Conservation (phyloP, 2,113 vertebrate species). For the Hemicordylus capensis region DNA sequence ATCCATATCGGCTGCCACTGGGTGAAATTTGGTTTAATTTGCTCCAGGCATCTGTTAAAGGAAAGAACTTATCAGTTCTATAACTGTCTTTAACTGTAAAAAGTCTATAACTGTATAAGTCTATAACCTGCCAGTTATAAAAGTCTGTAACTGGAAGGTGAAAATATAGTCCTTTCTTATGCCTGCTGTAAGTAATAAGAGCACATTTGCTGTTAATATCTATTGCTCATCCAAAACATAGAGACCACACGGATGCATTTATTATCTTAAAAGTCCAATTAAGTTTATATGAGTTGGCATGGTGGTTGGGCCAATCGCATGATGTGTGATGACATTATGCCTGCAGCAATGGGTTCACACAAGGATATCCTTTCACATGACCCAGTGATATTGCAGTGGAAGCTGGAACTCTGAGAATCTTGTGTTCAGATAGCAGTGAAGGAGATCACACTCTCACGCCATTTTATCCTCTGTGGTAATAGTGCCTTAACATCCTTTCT, state of each 20-base stretch:
- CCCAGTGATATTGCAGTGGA: background rate
- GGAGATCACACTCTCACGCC: background rate
- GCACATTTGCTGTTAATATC: background rate
- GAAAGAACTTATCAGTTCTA: background rate
- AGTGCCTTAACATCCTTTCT: background rate
- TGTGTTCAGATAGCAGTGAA: background rate
- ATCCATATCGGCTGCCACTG: background rate
- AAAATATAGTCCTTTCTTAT: background rate
- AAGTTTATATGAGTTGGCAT: background rate
- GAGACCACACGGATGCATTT: background rate
- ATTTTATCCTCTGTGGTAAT: slow-evolving; percentile 3
- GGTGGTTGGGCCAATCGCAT: background rate
- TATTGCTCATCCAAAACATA: background rate
- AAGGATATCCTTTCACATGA: background rate
- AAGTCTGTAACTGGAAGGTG: background rate
- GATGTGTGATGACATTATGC: background rate
- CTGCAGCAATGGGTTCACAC: background rate
- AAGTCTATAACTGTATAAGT: too few species aligned
- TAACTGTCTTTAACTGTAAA: too few species aligned
- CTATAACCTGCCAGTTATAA: too few species aligned
- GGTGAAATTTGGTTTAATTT: background rate
- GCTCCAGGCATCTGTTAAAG: background rate
- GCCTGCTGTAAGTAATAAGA: background rate
- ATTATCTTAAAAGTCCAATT: background rate
- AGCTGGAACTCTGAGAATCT: background rate